A percentile compares a stretch with the other conserved stretches of the same genome.
phyloP scores from a whole-genome alignment of 2,797 vertebrate genomes.

The Chromis chromis region DNA sequence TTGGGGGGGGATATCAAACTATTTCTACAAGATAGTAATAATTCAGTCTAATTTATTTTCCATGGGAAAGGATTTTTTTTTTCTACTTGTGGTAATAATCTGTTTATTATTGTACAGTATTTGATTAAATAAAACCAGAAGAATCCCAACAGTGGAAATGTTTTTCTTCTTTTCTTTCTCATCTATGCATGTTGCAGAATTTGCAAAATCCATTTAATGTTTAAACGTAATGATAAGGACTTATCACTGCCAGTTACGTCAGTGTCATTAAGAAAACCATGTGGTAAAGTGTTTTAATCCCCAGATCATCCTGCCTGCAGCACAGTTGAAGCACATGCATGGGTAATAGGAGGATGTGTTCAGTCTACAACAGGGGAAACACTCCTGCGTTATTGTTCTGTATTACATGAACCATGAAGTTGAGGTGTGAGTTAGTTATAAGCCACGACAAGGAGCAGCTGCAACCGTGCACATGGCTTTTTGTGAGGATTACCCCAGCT shows the following conservation, averaged over 20 bases:
- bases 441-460: constrained; percentile 55
- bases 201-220: background rate
- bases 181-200: background rate
- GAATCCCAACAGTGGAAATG: constrained; percentile 16
- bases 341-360: background rate
- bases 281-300: constrained; percentile 3
- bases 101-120: constrained; percentile 76
- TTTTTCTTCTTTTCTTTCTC: background rate
- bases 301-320: constrained; percentile 6
- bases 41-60: constrained; percentile 78
- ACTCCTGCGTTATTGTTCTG: constrained; percentile 4
- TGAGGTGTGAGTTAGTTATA: constrained; percentile 40
- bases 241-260: background rate
- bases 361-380: constrained; percentile 9
- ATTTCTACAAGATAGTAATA: constrained; percentile 45
- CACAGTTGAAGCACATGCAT: background rate
- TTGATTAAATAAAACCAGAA: constrained; percentile 72
- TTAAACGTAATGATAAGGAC: constrained; percentile 2
- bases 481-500: constrained; percentile 77
- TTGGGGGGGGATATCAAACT: constrained; percentile 33
- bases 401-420: constrained; percentile 32
- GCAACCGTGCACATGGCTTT: constrained; percentile 56
- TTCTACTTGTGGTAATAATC: constrained; percentile 56
- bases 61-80: constrained; percentile 46
- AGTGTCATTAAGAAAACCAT: background rate